Evolutionary conservation across 2,888 invertebrate species (phyloP), one percentile per base, ranked within the genome.

Genomic region (Pseudolycoriella hygida): DNA sequence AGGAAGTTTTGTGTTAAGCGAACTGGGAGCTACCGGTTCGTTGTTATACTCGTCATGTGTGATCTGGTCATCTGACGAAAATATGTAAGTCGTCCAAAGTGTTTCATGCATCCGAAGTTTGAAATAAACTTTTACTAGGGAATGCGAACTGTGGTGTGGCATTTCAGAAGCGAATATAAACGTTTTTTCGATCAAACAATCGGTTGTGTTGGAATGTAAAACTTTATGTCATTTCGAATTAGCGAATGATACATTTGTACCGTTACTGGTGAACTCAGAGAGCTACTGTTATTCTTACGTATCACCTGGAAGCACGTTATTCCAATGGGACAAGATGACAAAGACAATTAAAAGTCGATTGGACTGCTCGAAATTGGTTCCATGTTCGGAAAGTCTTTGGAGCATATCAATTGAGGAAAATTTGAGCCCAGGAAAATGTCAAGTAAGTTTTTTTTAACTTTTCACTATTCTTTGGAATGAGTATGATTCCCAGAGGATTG

Each of bases 361-460:
- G 46, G 94, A 96, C 66, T 87, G 92, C 67, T 87, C 85, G 39
- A 92, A 90, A 66, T 69, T 93, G 54, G 81, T 84, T 51, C 93
- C 93, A 1, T 88, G 88, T 62, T 90, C 87, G 12, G 93, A 92
- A 63, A 89, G 87, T 55, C 69, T 92, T 44, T 86, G 88, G 64
- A 88, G 89, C 30, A 88, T 90, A 55, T 80, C 87, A 38, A 80
- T 90, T 50, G 93, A 92, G 59, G 89, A 90, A 55, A 81, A 80
- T 58, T 69, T 88, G 1, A 82, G 79, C 53, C 76, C 78, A 2
- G 79, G 77, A 19, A 78, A 83, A 52, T 80, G 83, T 54, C 82
- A 83, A 64, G 79, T 81, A 32, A 32, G 3, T 3, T 31, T 18
- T 3, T 15, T 8, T 25, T 25, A 8, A n/a, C n/a, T n/a, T n/a